These are phyloP conservation scores for Mirza zaza DNA, from an alignment of 2,113 vertebrate species.

Conservation along the genomic window DNA sequence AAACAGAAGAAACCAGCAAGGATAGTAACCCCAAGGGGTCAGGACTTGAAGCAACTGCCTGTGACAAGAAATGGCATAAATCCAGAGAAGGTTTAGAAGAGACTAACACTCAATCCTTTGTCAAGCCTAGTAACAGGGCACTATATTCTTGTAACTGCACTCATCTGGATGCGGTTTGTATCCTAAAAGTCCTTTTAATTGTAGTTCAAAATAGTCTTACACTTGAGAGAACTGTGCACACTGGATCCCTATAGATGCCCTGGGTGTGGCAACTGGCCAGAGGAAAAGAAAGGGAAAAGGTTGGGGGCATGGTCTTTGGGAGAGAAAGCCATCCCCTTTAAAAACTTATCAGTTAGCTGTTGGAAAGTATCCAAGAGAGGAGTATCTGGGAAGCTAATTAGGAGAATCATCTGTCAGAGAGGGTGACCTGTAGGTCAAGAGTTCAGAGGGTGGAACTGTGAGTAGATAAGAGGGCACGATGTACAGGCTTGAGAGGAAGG, in stretches of 20 bases:
- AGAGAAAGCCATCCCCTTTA: background rate
- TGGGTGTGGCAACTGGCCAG: background rate
- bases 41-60: background rate
- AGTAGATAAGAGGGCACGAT: background rate
- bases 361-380: background rate
- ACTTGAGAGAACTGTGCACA: background rate
- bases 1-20: background rate
- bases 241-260: background rate
- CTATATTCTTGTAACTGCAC: too few species aligned
- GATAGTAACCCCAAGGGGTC: background rate
- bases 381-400: background rate
- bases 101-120: background rate
- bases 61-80: background rate
- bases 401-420: background rate
- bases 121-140: background rate
- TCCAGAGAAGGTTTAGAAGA: background rate
- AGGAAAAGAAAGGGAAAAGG: background rate
- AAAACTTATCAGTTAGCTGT: background rate
- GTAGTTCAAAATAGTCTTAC: background rate
- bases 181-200: background rate
- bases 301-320: background rate
- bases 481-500: background rate
- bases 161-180: background rate
- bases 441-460: background rate
- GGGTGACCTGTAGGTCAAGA: background rate